Evolutionary conservation across 2,113 vertebrate genomes (phyloP).

Genomic region (Oreotrochilus melanogaster): DNA sequence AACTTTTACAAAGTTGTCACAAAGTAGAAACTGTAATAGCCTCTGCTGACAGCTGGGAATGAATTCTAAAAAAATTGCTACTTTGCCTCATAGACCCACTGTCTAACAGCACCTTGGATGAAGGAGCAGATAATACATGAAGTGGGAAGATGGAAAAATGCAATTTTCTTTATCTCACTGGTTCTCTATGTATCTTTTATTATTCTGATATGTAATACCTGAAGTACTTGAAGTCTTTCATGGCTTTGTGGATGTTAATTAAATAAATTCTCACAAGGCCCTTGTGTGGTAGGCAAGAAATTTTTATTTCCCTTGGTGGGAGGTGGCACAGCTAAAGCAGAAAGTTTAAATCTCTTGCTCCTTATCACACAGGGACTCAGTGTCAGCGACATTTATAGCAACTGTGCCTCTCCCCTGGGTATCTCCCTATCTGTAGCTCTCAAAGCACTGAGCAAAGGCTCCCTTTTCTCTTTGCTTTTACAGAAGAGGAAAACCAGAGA

Average conservation of each 20-base stretch:
- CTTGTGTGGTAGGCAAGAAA: not conserved
- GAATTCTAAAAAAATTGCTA: not conserved
- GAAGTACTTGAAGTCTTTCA: constrained; percentile 18
- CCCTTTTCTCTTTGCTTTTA: not conserved
- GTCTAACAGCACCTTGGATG: not conserved
- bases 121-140: not conserved
- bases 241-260: constrained; percentile 36
- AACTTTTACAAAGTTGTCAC: not conserved
- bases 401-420: not conserved
- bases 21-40: not conserved
- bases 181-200: not conserved
- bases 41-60: not conserved
- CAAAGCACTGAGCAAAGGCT: not conserved
- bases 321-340: constrained; percentile 10
- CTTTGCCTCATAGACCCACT: not conserved
- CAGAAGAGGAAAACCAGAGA: not conserved
- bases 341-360: constrained; percentile 37
- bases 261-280: constrained; percentile 50
- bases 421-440: not conserved
- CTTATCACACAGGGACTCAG: not conserved
- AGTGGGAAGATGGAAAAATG: constrained; percentile 4
- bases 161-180: constrained; percentile 40
- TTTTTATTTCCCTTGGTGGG: constrained; percentile 34
- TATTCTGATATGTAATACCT: not conserved
- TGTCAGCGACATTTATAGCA: constrained; percentile 38